Base-by-base conservation (phyloP, 2,888 invertebrate species). In the Amaurobius ferox region DNA sequence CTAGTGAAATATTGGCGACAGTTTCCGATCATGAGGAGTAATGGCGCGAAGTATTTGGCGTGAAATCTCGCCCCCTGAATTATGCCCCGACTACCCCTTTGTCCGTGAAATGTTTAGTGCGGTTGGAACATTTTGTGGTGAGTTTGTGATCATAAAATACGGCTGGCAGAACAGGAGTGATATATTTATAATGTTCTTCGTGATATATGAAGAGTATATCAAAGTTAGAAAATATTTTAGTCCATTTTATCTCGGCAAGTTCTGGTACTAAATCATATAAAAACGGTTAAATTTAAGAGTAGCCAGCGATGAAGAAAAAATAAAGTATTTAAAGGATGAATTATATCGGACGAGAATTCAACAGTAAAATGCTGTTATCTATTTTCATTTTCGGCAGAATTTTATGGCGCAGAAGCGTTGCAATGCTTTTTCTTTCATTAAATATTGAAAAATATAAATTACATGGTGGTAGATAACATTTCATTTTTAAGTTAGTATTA, bases 31-130 rank as follows among this genome's bases (percentile, higher is more conserved):
- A 55, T 55, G 55, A 55, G 23, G 23, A 55, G 55, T 55, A 55
- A 55, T 55, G 55, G 44, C 44, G 9, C 16, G 44, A 44, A 44
- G 44, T 44, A 44, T 44, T 44, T 44, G 44, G 55, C 55, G 55
- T 55, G 55, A 55, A 55, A 55, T 55, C 55, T 55, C 55, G 55
- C 23, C 55, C 23, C 19, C 23, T 55, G 55, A 55, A 55, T 55
- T 55, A 55, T 55, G 55, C 55, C 55, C 5, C 55, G 23, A 55
- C 55, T 23, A 55, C 23, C 55, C 23, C 23, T 55, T 55, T 55
- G 55, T 55, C 55, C 23, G 55, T 55, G 55, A 55, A 55, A 55
- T 55, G 55, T 55, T 55, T 55, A 55, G 55, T 23, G 55, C 23
- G 55, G 55, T 6, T 23, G 23, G 16, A 55, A 23, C 55, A 23